Conservation (phyloP, 2,888 invertebrate genomes). For the Pseudeuparius sepicola region DNA sequence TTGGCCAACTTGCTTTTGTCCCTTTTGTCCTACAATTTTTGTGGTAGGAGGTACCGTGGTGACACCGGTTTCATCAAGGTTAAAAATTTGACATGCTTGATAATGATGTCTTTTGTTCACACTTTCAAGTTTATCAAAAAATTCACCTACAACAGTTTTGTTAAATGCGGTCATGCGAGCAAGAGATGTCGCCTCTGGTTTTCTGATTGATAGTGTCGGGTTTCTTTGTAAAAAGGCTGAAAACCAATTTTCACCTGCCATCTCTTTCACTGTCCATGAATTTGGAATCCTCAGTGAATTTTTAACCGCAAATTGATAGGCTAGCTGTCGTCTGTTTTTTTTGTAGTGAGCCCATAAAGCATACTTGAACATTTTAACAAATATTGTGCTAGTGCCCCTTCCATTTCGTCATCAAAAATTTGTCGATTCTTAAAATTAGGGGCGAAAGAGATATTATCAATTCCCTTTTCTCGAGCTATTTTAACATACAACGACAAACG, state of each 20-base stretch:
- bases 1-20: slow-evolving; percentile 14
- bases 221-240: not conserved
- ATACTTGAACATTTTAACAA: no score
- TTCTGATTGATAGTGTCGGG: no score
- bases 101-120: no score
- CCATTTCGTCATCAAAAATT: slow-evolving; percentile 5
- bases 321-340: slow-evolving; percentile 4
- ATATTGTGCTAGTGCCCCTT: not conserved
- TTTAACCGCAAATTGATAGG: no score
- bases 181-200: no score
- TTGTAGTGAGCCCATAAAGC: no score
- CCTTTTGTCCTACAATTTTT: slow-evolving; percentile 10
- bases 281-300: no score
- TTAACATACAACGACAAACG: slow-evolving; percentile 2
- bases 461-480: slow-evolving; percentile 1
- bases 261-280: no score
- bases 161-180: no score
- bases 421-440: slow-evolving; percentile 5
- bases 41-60: slow-evolving; percentile 1
- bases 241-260: slow-evolving; percentile 6
- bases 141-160: no score
- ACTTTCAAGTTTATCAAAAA: no score
- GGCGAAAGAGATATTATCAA: slow-evolving; percentile 2
- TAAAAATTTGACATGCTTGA: slow-evolving; percentile 7
- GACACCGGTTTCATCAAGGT: slow-evolving; percentile 8